A percentile compares a stretch with the other conserved stretches of the same genome.
phyloP scores from a whole-genome alignment of 2,113 vertebrate species.

The Istiophorus platypterus region DNA sequence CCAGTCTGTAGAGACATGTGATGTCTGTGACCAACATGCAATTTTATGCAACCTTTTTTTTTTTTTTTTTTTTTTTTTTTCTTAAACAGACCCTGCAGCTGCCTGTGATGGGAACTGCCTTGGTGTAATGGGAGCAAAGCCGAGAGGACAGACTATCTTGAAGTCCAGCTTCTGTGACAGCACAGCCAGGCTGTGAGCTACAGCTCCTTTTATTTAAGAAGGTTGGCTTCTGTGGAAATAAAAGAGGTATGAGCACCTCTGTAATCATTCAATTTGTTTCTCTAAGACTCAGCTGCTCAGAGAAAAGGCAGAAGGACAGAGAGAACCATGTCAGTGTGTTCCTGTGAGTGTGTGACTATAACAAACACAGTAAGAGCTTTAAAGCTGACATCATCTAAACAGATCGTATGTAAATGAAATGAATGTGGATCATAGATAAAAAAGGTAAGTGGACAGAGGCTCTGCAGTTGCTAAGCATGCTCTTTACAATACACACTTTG shows the following conservation, averaged over 20 bases:
- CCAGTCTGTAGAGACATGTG: not conserved
- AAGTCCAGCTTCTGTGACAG: slow-evolving; percentile 6
- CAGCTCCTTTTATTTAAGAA: slow-evolving; percentile 18
- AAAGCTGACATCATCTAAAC: slow-evolving; percentile 16
- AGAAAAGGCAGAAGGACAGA: slow-evolving; percentile 17
- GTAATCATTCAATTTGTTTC: slow-evolving; percentile 31
- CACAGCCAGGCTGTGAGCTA: not conserved
- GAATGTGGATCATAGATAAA: slow-evolving; percentile 12
- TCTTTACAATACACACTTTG: slow-evolving; percentile 44
- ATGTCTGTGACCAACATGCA: not conserved
- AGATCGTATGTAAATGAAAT: slow-evolving; percentile 1
- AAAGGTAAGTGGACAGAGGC: slow-evolving; percentile 23
- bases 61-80: not conserved
- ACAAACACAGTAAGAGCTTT: slow-evolving; percentile 27
- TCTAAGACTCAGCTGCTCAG: not conserved
- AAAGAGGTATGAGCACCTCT: slow-evolving; percentile 35
- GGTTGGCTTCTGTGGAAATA: slow-evolving; percentile 40
- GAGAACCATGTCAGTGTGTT: not conserved
- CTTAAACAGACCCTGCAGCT: slow-evolving; percentile 5
- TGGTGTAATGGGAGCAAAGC: not conserved
- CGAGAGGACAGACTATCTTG: not conserved
- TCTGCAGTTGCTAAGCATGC: slow-evolving; percentile 51
- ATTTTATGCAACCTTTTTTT: slow-evolving; percentile 10
- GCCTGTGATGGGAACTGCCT: not conserved
- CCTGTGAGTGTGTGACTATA: slow-evolving; percentile 10